Evolutionary conservation across 2,797 vertebrate species (phyloP).

Genomic region (Arrhamphus sclerolepis): DNA sequence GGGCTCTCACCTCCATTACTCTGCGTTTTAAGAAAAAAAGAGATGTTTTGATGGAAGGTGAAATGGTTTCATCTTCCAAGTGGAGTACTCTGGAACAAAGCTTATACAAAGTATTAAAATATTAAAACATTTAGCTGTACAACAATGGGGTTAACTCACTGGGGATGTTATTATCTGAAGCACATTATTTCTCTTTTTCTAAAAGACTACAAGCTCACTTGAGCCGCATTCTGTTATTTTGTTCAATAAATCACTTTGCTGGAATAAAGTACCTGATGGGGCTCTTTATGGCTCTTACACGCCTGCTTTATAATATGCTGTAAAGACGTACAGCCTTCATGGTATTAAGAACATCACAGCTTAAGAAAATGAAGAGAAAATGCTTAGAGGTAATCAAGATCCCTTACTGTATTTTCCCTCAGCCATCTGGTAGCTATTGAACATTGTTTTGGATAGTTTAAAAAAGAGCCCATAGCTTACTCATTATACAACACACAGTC

Average conservation of each 20-base stretch:
- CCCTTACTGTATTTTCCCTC: slow-evolving; percentile 44
- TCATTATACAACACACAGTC: slow-evolving; percentile 57
- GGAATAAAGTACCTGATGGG: slow-evolving; percentile 37
- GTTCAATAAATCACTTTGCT: slow-evolving; percentile 39
- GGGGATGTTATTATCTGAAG: slow-evolving; percentile 34
- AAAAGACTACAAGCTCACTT: slow-evolving; percentile 15
- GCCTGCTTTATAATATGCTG: slow-evolving; percentile 29
- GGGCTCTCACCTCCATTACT: slow-evolving; percentile 37
- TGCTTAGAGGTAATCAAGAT: slow-evolving; percentile 67
- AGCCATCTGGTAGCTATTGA: slow-evolving; percentile 74
- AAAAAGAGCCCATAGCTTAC: slow-evolving; percentile 58
- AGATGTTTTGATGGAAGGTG: slow-evolving; percentile 23
- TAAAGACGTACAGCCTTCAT: slow-evolving; percentile 34
- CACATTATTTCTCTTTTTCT: slow-evolving; percentile 23
- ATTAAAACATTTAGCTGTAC: slow-evolving; percentile 19
- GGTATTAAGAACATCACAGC: slow-evolving; percentile 48
- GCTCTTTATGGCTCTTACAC: slow-evolving; percentile 29
- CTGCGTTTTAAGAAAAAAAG: slow-evolving; percentile 38
- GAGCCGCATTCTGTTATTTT: slow-evolving; percentile 27
- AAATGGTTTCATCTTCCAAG: slow-evolving; percentile 40
- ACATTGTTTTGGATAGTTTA: slow-evolving; percentile 64
- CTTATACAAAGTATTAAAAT: slow-evolving; percentile 49
- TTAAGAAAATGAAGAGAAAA: slow-evolving; percentile 62
- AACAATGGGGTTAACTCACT: slow-evolving; percentile 22
- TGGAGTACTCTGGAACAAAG: slow-evolving; percentile 29